Percentiles rank a stretch among this genome's conserved stretches.
These are phyloP conservation scores for Octopus sinensis DNA, from an alignment of 1,140 invertebrate genomes.

Conservation along the genomic window DNA sequence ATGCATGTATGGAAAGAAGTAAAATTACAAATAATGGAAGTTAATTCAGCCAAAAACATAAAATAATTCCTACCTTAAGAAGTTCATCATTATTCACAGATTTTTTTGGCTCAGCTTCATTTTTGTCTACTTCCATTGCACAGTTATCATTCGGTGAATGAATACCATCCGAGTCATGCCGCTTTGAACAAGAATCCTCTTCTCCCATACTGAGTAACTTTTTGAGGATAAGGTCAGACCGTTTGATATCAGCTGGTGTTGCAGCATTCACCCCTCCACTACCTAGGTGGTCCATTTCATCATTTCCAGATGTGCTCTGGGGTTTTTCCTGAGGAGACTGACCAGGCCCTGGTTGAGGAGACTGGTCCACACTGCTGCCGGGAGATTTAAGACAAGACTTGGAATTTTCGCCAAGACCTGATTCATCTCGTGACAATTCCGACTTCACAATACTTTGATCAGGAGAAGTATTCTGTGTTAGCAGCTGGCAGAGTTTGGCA, in stretches of 20 bases:
- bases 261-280: conserved; percentile 49
- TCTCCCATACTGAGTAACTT: conserved; percentile 78
- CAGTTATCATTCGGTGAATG: conserved; percentile 27
- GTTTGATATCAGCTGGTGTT: conserved; percentile 47
- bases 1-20: too few species aligned
- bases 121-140: conserved; percentile 55
- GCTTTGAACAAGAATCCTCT: conserved; percentile 58
- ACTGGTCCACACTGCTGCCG: conserved; percentile 60
- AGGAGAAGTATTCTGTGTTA: conserved; percentile 30
- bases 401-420: conserved; percentile 16
- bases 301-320: conserved; percentile 57
- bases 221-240: conserved; percentile 68
- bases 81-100: conserved; percentile 73
- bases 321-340: conserved; percentile 53
- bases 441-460: not conserved
- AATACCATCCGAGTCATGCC: not conserved
- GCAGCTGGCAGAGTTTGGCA: conserved; percentile 43
- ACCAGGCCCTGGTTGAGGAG: conserved; percentile 60
- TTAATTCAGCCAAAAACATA: not conserved
- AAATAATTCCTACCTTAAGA: conserved; percentile 65
- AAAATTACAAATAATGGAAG: too few species aligned
- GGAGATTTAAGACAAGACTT: conserved; percentile 39
- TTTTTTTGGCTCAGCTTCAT: conserved; percentile 53
- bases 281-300: conserved; percentile 44
- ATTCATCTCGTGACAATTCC: conserved; percentile 19